Evolutionary conservation across 1,140 invertebrate species (phyloP).

Genomic region (Caerostris darwini): DNA sequence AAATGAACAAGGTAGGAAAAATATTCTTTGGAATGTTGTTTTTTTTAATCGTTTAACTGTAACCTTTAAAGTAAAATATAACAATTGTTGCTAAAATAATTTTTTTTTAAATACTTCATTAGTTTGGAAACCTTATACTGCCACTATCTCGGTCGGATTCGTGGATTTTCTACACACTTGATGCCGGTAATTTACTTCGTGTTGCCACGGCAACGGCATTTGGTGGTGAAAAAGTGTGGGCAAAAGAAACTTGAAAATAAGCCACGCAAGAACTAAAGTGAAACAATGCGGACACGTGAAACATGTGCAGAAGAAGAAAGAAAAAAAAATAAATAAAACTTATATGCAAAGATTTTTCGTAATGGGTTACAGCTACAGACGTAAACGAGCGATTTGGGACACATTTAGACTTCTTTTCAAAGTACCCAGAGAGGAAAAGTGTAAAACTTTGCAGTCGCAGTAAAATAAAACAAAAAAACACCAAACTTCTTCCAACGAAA

Average conservation of each 20-base stretch:
- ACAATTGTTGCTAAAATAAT: no score
- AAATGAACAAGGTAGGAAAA: no score
- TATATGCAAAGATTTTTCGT: not conserved
- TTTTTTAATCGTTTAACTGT: no score
- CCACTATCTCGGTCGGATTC: not conserved
- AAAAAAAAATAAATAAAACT: not conserved
- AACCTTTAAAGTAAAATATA: no score
- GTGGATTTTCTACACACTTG: not conserved
- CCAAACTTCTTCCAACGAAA: no score
- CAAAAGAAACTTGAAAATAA: not conserved
- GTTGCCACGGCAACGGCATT: not conserved
- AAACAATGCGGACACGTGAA: not conserved
- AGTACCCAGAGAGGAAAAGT: not conserved
- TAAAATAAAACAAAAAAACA: not conserved
- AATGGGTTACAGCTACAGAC: not conserved
- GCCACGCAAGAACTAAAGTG: not conserved
- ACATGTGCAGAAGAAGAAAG: not conserved
- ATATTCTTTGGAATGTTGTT: no score
- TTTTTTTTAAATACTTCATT: no score
- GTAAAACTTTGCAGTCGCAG: conserved; percentile 28
- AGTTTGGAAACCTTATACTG: no score
- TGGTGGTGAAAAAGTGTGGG: not conserved
- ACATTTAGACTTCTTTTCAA: conserved; percentile 31
- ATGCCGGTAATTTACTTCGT: not conserved
- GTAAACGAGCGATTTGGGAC: conserved; percentile 38